These are phyloP conservation scores for Dysdera silvatica DNA, from an alignment of 1,140 invertebrate species.

Conservation along the genomic window DNA sequence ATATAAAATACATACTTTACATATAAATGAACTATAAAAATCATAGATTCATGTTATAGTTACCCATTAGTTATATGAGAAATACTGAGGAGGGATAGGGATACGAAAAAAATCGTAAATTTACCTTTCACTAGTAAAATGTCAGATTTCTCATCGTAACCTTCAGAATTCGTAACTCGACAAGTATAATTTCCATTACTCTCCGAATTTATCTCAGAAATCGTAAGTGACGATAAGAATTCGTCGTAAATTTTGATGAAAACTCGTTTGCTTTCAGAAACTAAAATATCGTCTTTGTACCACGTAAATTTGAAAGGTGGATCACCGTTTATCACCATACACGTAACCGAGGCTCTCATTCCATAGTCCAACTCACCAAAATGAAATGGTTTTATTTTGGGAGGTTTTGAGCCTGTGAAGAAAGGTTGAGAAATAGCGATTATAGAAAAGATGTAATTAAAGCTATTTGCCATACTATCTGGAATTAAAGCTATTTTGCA, in stretches of 20 bases:
- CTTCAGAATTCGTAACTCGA: slow-evolving; percentile 18
- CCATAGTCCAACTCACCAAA: not conserved
- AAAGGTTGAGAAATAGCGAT: not conserved
- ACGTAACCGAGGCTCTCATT: not conserved
- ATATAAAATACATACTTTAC: too few relatives aligned
- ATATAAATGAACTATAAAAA: too few relatives aligned
- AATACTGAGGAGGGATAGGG: too few relatives aligned
- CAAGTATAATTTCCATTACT: slow-evolving; percentile 34
- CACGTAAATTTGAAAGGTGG: slow-evolving; percentile 32
- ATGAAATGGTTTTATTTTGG: not conserved
- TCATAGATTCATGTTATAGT: too few relatives aligned
- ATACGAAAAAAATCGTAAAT: too few relatives aligned
- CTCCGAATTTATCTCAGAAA: slow-evolving; percentile 10
- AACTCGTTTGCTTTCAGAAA: not conserved
- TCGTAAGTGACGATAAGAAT: slow-evolving; percentile 40
- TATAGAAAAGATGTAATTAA: not conserved
- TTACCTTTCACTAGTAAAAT: slow-evolving; percentile 11
- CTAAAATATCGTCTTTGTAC: slow-evolving; percentile 24
- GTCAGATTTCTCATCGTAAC: slow-evolving; percentile 9
- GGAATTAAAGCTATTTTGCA: too few relatives aligned
- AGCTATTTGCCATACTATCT: too few relatives aligned
- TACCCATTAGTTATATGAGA: too few relatives aligned
- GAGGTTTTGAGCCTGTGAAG: not conserved
- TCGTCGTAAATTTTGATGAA: slow-evolving; percentile 21
- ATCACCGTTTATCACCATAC: not conserved